phyloP scores from a whole-genome alignment of 2,797 vertebrate species.

The Agapornis canus region DNA sequence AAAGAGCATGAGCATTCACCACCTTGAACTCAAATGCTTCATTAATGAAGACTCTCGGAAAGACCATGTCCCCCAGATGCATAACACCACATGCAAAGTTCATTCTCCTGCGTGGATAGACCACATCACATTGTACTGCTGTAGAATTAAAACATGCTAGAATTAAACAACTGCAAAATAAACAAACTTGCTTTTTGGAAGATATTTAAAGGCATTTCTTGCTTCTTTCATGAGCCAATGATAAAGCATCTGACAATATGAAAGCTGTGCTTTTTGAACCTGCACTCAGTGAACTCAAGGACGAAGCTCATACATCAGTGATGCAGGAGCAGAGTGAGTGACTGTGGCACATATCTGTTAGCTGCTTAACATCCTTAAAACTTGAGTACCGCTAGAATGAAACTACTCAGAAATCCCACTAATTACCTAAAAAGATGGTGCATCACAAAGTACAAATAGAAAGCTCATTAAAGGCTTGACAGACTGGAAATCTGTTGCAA shows the following conservation, averaged over 20 bases:
- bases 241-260: not conserved
- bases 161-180: not conserved
- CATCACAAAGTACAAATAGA: slow-evolving; percentile 39
- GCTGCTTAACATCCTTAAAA: not conserved
- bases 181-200: not conserved
- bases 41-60: slow-evolving; percentile 43
- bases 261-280: not conserved
- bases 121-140: not conserved
- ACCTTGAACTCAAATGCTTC: slow-evolving; percentile 43
- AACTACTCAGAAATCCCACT: slow-evolving; percentile 16
- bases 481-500: slow-evolving; percentile 55
- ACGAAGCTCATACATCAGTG: not conserved
- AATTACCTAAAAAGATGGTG: slow-evolving; percentile 30
- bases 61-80: slow-evolving; percentile 18
- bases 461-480: slow-evolving; percentile 56
- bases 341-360: not conserved
- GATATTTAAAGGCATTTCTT: not conserved
- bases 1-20: slow-evolving; percentile 23
- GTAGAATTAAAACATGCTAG: not conserved
- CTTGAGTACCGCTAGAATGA: not conserved
- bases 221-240: not conserved
- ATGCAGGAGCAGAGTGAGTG: not conserved
- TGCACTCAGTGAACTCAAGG: not conserved
- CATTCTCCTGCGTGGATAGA: not conserved
- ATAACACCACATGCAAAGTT: not conserved